Base-by-base conservation (phyloP, 2,888 invertebrate genomes). In the Desoria tigrina region DNA sequence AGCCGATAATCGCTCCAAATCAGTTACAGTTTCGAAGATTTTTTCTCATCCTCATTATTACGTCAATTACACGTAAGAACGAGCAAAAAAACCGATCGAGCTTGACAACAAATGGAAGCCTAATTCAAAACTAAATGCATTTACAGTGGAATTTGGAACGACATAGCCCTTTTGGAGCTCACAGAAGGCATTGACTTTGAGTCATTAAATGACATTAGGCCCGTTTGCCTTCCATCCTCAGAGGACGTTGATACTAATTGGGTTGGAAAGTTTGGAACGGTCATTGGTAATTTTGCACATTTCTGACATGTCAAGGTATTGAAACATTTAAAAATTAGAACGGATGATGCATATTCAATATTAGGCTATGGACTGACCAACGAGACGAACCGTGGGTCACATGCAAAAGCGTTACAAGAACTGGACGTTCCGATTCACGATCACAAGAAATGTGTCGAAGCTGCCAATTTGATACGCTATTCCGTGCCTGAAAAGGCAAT, bases 151-250 rank as follows among this genome's bases (percentile, higher is more conserved):
- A 21, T 58, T 1, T n/a, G 23, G 14, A 37, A 55, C 32, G 66
- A 66, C 26, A 66, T 66, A 45, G 66, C 66, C 0, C 9, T 66
- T 4, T 26, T 66, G 14, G 49, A 63, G 9, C 61, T 66, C 3
- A 21, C 32, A 26, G 45, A 39, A 26, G 49, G 42, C 2, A 18
- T 66, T 9, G 42, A 42, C 28, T 66, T 63, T n/a, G 21, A 9
- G 1, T 37, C 28, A n/a, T 16, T 55, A 7, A 49, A 42, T 14
- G 53, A 50, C 4, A 42, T 66, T 1, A 42, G 49, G 2, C 66
- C 66, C n/a, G 9, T 66, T 14, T 66, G 66, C 18, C 24, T 66
- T 6, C 63, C 59, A 23, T 42, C 55, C 24, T 42, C 39, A 1
- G 37, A n/a, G 3, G 62, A 66, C 28, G 18, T 11, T 53, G 53